phyloP scores from a whole-genome alignment of 1,140 invertebrate species.

The Drosophila albomicans region DNA sequence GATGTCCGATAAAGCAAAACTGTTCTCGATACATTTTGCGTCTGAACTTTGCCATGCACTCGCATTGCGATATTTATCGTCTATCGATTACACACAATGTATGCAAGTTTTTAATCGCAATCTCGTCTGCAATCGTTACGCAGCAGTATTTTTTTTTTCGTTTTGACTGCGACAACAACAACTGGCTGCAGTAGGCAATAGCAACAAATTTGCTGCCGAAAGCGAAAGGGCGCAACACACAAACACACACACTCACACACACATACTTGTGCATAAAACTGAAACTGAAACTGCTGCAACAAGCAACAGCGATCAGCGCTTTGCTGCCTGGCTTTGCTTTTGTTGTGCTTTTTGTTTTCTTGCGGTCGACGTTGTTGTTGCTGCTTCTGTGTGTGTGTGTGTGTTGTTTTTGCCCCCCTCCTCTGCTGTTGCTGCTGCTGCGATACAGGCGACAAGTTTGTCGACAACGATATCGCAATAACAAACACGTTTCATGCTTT shows the following conservation, averaged over 20 bases:
- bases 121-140: slow-evolving; percentile 5
- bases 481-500: slow-evolving; percentile 48
- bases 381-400: slow-evolving; percentile 27
- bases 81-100: slow-evolving; percentile 51
- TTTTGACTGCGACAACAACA: slow-evolving; percentile 25
- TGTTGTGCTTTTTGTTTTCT: slow-evolving; percentile 44
- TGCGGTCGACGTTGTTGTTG: slow-evolving; percentile 14
- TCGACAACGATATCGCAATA: slow-evolving; percentile 25
- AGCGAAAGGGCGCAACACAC: slow-evolving; percentile 72
- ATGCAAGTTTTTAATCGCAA: slow-evolving; percentile 24
- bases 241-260: slow-evolving; percentile 26
- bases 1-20: slow-evolving; percentile 70
- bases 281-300: slow-evolving; percentile 59
- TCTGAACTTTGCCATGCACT: slow-evolving; percentile 60
- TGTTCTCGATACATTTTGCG: slow-evolving; percentile 13
- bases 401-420: background rate
- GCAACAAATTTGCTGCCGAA: slow-evolving; percentile 67
- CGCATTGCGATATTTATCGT: slow-evolving; percentile 40
- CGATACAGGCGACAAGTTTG: slow-evolving; percentile 56
- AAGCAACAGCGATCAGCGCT: slow-evolving; percentile 33
- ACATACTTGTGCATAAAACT: slow-evolving; percentile 37
- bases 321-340: slow-evolving; percentile 14
- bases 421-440: background rate
- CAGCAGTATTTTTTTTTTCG: slow-evolving; percentile 40
- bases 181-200: slow-evolving; percentile 39